Evolutionary conservation across 53 echinoderm and acorn worm species (phyloP).

Genomic region (Arbacia lixula): DNA sequence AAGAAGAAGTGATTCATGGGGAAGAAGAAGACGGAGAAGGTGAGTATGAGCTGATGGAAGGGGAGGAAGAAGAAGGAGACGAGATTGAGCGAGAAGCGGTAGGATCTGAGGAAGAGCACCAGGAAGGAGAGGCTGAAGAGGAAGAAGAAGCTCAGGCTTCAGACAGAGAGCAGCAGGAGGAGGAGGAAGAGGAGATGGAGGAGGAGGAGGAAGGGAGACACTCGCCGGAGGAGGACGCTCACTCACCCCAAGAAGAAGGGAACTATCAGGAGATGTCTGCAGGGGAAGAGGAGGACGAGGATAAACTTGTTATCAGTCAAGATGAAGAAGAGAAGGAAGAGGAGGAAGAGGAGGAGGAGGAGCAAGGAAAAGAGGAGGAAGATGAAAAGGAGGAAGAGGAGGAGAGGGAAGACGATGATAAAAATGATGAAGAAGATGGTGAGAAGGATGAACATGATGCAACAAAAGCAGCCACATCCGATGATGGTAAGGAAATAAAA

Average conservation of each 20-base stretch:
- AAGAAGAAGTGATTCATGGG: slow-evolving; percentile 26
- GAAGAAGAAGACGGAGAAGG: slow-evolving; percentile 36
- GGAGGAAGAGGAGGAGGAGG: slow-evolving; percentile 35
- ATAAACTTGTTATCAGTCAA: slow-evolving; percentile 33
- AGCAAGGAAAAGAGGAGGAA: slow-evolving; percentile 41
- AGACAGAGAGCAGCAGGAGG: slow-evolving; percentile 24
- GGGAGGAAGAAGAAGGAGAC: slow-evolving; percentile 29
- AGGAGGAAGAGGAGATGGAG: slow-evolving; percentile 24
- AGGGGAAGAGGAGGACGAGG: slow-evolving; percentile 40
- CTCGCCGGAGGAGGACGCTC: slow-evolving; percentile 33
- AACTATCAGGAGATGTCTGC: slow-evolving; percentile 20
- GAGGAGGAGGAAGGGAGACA: slow-evolving; percentile 35
- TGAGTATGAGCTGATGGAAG: slow-evolving; percentile 13
- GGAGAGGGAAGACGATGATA: no score
- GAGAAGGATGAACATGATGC: no score
- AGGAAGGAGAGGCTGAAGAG: slow-evolving; percentile 44
- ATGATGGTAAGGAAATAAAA: no score
- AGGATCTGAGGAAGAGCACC: slow-evolving; percentile 31
- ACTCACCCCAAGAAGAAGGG: slow-evolving; percentile 26
- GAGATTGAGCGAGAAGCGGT: slow-evolving; percentile 41
- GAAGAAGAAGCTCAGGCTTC: slow-evolving; percentile 19
- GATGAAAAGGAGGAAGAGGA: slow-evolving; percentile 34
- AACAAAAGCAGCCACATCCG: no score
- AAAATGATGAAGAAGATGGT: no score
- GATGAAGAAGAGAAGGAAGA: slow-evolving; percentile 63